Conservation (phyloP, 2,888 invertebrate species). For the Protula sp. region DNA sequence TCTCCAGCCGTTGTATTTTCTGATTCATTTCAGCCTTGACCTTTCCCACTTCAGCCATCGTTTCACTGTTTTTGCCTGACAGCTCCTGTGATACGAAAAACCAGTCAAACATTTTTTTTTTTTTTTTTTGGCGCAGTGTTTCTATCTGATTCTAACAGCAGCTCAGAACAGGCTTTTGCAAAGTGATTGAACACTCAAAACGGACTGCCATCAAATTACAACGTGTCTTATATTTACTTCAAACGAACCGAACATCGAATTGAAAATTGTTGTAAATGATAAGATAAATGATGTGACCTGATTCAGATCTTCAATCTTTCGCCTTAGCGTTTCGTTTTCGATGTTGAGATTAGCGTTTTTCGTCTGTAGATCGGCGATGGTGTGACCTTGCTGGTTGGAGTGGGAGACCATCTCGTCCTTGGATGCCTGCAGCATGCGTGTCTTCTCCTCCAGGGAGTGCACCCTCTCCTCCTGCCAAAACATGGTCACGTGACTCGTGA, state of each 20-base stretch:
- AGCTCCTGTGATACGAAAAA: constrained; percentile 47
- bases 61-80: constrained; percentile 46
- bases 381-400: constrained; percentile 38
- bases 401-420: constrained; percentile 47
- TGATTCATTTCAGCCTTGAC: constrained; percentile 41
- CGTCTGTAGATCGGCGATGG: constrained; percentile 41
- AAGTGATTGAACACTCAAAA: too few species aligned
- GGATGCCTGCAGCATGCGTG: constrained; percentile 35
- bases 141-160: too few species aligned
- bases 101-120: too few species aligned
- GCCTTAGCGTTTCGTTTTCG: constrained; percentile 41
- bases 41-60: constrained; percentile 45
- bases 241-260: too few species aligned
- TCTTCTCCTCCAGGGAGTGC: constrained; percentile 46
- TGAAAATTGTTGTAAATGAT: too few species aligned
- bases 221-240: too few species aligned
- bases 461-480: constrained; percentile 36
- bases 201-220: too few species aligned
- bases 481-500: too few species aligned
- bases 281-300: too few species aligned
- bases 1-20: constrained; percentile 36
- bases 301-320: constrained; percentile 34
- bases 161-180: too few species aligned
- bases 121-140: not conserved
- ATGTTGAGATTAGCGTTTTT: constrained; percentile 44